phyloP scores from a whole-genome alignment of 2,888 invertebrate species.

The Drosophila barbarae region DNA sequence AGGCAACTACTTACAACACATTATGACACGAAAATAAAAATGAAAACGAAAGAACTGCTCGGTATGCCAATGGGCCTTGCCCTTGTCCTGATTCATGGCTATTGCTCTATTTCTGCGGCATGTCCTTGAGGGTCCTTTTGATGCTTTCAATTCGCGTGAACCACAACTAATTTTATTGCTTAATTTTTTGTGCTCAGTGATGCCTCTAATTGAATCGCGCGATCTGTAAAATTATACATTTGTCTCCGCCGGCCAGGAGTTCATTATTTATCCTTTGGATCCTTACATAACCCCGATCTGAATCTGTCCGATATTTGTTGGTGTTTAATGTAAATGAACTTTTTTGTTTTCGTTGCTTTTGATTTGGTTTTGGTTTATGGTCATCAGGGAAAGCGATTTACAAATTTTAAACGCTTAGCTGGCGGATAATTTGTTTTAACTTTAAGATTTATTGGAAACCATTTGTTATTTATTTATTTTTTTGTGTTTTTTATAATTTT shows the following conservation, averaged over 20 bases:
- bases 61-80: slow-evolving; percentile 56
- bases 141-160: slow-evolving; percentile 78
- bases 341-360: slow-evolving; percentile 35
- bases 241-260: slow-evolving; percentile 53
- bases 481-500: not conserved
- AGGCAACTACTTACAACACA: slow-evolving; percentile 71
- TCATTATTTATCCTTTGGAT: slow-evolving; percentile 68
- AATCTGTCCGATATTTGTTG: slow-evolving; percentile 16
- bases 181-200: slow-evolving; percentile 73
- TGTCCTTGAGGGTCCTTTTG: slow-evolving; percentile 57
- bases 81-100: slow-evolving; percentile 58
- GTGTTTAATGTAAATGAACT: slow-evolving; percentile 63
- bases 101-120: slow-evolving; percentile 75
- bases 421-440: slow-evolving; percentile 49
- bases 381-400: slow-evolving; percentile 25
- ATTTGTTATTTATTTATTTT: slow-evolving; percentile 6
- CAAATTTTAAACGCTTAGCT: slow-evolving; percentile 31
- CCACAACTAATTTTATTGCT: slow-evolving; percentile 80
- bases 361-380: slow-evolving; percentile 41
- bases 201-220: slow-evolving; percentile 61
- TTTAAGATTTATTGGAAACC: slow-evolving; percentile 13
- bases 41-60: slow-evolving; percentile 25
- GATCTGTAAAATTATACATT: slow-evolving; percentile 75
- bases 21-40: slow-evolving; percentile 65
- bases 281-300: slow-evolving; percentile 13